These are phyloP conservation scores for Epistrophe eligans DNA, from an alignment of 2,888 invertebrate species.

Conservation along the genomic window DNA sequence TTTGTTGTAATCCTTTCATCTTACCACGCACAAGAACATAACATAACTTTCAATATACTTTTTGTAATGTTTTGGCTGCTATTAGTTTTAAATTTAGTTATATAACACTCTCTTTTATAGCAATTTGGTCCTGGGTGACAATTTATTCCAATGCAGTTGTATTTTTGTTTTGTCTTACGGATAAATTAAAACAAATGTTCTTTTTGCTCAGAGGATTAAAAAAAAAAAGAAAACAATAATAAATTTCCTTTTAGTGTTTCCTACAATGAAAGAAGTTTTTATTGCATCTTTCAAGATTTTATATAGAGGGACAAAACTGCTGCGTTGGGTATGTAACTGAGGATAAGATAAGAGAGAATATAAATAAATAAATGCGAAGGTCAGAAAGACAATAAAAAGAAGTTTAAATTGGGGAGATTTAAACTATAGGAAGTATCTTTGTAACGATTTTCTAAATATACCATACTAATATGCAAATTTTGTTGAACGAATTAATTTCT, in stretches of 20 bases:
- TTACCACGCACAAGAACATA: background rate
- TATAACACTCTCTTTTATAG: background rate
- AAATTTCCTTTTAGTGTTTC: conserved; percentile 10
- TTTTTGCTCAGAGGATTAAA: conserved; percentile 11
- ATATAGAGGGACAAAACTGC: background rate
- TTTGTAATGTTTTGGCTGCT: background rate
- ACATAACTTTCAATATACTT: background rate
- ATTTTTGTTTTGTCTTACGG: background rate
- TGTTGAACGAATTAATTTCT: too few relatives aligned
- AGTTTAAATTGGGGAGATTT: background rate
- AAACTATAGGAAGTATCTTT: background rate
- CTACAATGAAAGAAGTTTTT: background rate
- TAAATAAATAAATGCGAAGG: background rate
- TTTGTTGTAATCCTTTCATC: background rate
- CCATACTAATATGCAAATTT: too few relatives aligned
- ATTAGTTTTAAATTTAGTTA: background rate
- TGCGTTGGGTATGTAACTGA: background rate
- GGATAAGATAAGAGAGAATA: too few relatives aligned
- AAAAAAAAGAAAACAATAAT: conserved; percentile 9
- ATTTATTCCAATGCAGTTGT: conserved; percentile 28
- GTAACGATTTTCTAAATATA: background rate
- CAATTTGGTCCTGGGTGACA: conserved; percentile 14
- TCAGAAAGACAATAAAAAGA: background rate
- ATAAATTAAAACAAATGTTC: conserved; percentile 34
- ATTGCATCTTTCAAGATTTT: background rate